Evolutionary conservation across 53 echinoderm and acorn worm species (phyloP).

Genomic region (Arbacia lixula): DNA sequence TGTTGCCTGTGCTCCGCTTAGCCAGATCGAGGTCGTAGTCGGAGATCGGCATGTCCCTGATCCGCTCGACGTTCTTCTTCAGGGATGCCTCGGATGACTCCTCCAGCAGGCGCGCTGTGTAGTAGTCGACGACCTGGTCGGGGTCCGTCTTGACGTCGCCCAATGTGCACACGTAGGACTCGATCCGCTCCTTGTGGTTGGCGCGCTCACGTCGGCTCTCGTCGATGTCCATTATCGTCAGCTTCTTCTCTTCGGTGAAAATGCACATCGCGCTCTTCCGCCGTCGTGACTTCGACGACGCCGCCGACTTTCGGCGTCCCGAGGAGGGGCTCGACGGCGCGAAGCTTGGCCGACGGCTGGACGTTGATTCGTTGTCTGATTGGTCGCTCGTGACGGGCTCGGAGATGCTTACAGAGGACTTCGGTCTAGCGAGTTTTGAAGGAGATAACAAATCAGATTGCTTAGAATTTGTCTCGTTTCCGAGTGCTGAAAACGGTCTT

Average conservation of each 20-base stretch:
- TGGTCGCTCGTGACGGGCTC: constrained; percentile 7
- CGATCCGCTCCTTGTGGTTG: not conserved
- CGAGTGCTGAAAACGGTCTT: constrained; percentile 20
- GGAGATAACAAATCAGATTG: not conserved
- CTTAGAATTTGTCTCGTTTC: not conserved
- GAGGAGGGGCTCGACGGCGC: not conserved
- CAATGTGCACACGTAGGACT: constrained; percentile 10
- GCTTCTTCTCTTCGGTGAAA: constrained; percentile 24
- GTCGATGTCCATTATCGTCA: constrained; percentile 52
- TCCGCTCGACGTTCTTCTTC: constrained; percentile 46
- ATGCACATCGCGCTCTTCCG: constrained; percentile 17
- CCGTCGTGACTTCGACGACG: constrained; percentile 2
- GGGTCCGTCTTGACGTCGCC: constrained; percentile 38
- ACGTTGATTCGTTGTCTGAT: constrained; percentile 16
- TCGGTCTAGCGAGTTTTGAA: not conserved
- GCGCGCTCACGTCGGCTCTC: constrained; percentile 14
- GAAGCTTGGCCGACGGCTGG: not conserved
- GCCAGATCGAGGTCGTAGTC: constrained; percentile 42
- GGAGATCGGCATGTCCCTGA: constrained; percentile 48
- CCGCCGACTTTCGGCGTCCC: constrained; percentile 5
- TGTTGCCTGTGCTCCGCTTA: constrained; percentile 9
- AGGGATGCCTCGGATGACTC: not conserved
- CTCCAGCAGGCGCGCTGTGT: constrained; percentile 45
- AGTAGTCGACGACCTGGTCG: constrained; percentile 44
- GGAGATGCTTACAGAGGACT: constrained; percentile 14